These are phyloP conservation scores for Deilephila porcellus DNA, from an alignment of 2,888 invertebrate species.

Conservation along the genomic window DNA sequence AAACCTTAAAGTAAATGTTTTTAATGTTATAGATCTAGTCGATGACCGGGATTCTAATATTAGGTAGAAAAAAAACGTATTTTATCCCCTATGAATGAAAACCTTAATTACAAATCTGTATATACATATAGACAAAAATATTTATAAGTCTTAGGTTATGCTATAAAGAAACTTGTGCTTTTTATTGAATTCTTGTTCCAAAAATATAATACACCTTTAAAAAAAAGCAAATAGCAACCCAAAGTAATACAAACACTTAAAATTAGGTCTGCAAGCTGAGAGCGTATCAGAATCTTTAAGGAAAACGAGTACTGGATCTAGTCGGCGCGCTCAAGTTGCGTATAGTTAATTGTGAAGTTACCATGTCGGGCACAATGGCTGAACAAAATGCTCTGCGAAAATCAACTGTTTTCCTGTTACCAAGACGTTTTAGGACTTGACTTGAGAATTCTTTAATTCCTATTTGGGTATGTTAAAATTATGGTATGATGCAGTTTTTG, in stretches of 20 bases:
- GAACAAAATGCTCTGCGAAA: neutral
- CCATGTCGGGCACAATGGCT: constrained; percentile 19
- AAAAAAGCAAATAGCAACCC: neutral
- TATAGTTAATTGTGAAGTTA: constrained; percentile 16
- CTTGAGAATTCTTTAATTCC: neutral
- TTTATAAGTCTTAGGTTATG: too few relatives aligned
- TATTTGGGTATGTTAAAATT: neutral
- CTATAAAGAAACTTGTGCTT: too few relatives aligned
- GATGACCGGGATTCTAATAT: too few relatives aligned
- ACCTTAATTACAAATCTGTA: too few relatives aligned
- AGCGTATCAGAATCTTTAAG: neutral
- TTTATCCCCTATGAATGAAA: too few relatives aligned
- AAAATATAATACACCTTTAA: too few relatives aligned
- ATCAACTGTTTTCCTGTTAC: constrained; percentile 3
- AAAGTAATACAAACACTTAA: neutral
- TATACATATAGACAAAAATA: too few relatives aligned
- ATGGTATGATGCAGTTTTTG: too few relatives aligned
- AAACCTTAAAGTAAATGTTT: too few relatives aligned
- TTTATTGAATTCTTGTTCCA: too few relatives aligned
- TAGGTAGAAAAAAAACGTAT: too few relatives aligned
- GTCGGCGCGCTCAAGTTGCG: neutral
- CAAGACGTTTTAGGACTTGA: neutral
- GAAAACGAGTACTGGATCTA: constrained; percentile 15
- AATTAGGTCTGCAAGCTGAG: neutral
- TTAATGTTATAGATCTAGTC: too few relatives aligned